Evolutionary conservation across 2,797 vertebrate species (phyloP), one percentile per base, ranked within the genome.

Genomic region (Girardinus metallicus): DNA sequence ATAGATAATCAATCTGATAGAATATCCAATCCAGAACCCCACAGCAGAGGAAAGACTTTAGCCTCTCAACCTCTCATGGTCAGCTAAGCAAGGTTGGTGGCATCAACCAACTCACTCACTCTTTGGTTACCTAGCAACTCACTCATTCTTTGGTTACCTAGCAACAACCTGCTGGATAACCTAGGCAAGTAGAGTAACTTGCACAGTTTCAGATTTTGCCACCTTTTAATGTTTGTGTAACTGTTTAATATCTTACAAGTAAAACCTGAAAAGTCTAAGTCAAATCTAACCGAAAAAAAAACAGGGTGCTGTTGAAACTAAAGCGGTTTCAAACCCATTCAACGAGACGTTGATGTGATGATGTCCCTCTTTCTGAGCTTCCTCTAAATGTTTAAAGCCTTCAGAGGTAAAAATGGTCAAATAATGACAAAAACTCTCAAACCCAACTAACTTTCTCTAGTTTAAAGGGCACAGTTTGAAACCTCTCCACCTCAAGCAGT

Each of bases 401-500:
- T 26, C 13, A 70, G 23, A 43, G 21, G 2, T 64, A 70, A 43
- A n/a, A 70, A 44, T 15, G 23, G 11, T 70, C 41, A 71, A 46
- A 44, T 7, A 43, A 46, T 29, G 26, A 26, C 7, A 46, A 11
- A 47, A 82, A 39, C 47, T n/a, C 68, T 68, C 43, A 36, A 36
- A 81, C 72, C 77, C 23, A 57, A 79, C 75, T 44, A 64, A 77
- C 60, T 77, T 75, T 83, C 85, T 55, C 31, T 74, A 71, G 80
- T 84, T 83, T 87, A 86, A 89, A 75, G 74, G 82, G 73, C 87
- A 91, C 85, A 88, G 87, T 78, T 87, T 85, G 83, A 70, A 70
- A 43, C 39, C 23, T 43, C 23, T 43, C 66, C 39, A 41, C 11
- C 23, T 70, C 66, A 43, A 70, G 39, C 73, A 49, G 85, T 47